phyloP scores from a whole-genome alignment of 2,797 vertebrate species.

The Pteronotus mesoamericanus region DNA sequence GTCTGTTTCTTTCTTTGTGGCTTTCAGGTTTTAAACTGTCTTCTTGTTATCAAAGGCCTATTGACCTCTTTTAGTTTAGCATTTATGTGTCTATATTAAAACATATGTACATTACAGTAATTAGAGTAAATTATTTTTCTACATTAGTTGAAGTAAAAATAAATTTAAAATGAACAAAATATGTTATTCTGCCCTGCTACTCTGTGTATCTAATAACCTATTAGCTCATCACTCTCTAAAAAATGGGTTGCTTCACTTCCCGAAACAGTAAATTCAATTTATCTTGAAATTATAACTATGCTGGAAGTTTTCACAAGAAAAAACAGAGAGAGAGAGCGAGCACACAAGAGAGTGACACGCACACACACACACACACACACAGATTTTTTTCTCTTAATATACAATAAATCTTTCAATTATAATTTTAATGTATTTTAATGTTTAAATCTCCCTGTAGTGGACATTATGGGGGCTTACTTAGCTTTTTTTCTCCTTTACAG shows the following conservation, averaged over 20 bases:
- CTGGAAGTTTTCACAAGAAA: not conserved
- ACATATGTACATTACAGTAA: not conserved
- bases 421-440: not conserved
- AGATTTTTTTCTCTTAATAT: not conserved
- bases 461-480: not conserved
- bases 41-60: not conserved
- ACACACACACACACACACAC: too few relatives aligned
- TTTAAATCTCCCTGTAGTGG: not conserved
- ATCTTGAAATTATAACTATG: not conserved
- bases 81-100: not conserved
- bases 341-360: too few relatives aligned
- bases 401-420: not conserved
- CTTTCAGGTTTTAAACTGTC: not conserved
- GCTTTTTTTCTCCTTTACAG: not conserved
- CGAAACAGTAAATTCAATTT: not conserved
- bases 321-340: not conserved
- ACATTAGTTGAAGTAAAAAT: not conserved
- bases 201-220: not conserved
- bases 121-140: not conserved
- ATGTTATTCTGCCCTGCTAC: not conserved
- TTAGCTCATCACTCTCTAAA: too few relatives aligned
- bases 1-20: not conserved
- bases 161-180: not conserved
- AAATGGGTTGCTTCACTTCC: not conserved
- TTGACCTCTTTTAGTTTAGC: not conserved